Conservation (phyloP, 2,888 invertebrate genomes). For the Chloroclystis v-ata region DNA sequence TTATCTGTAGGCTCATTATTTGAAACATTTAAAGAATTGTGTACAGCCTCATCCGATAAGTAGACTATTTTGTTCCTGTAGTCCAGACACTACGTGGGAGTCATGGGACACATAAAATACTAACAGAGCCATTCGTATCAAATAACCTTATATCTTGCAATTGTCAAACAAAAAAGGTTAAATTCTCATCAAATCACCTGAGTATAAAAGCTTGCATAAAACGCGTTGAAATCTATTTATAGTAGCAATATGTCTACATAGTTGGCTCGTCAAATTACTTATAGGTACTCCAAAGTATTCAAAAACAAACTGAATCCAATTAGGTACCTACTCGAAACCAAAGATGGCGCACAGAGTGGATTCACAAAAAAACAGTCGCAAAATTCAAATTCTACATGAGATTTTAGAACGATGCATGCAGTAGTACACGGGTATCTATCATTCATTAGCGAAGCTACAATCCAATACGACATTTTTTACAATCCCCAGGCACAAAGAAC, state of each 20-base stretch:
- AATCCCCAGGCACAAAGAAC: constrained; percentile 75
- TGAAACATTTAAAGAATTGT: too few species aligned
- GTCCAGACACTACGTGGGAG: too few species aligned
- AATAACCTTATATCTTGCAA: too few species aligned
- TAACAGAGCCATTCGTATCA: too few species aligned
- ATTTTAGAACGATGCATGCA: constrained; percentile 55
- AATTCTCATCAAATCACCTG: too few species aligned
- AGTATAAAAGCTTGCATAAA: not conserved
- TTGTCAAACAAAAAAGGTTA: too few species aligned
- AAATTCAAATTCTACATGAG: constrained; percentile 59
- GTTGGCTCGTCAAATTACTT: not conserved
- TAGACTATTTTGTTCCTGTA: too few species aligned
- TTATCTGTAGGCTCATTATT: too few species aligned
- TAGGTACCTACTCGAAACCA: constrained; percentile 29
- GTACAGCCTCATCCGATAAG: too few species aligned
- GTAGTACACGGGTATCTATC: constrained; percentile 68
- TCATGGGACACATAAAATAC: too few species aligned
- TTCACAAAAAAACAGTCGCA: constrained; percentile 35
- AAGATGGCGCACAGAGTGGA: constrained; percentile 33
- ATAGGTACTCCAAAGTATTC: not conserved
- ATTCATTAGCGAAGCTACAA: constrained; percentile 76
- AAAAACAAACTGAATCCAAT: not conserved
- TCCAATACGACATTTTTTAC: constrained; percentile 79
- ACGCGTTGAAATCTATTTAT: too few species aligned
- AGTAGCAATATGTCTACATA: too few species aligned